Base-by-base conservation (phyloP, 2,113 vertebrate genomes). In the Rhegmatorhina hoffmannsi region DNA sequence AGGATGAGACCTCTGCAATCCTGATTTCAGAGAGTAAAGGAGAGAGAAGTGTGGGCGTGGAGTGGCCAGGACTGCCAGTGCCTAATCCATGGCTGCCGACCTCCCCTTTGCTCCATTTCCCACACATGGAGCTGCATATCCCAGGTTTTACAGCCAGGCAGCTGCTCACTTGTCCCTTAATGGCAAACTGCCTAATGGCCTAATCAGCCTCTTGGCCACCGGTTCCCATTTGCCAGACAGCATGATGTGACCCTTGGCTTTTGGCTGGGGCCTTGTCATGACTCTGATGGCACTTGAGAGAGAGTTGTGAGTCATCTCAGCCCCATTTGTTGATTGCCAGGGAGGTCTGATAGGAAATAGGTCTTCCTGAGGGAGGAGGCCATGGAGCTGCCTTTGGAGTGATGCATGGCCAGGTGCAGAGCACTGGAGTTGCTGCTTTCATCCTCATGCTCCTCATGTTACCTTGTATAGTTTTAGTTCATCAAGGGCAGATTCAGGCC, bases 391-490 rank as follows among this genome's bases (percentile, higher is more conserved):
- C 59, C 11, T 47, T 9, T 4, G 55, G 17, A 17, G 55, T 0
- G n/a, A 13, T 1, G 43, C 24, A 2, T 3, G 5, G 52, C 2
- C 66, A 28, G 66, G 66, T 38, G 64, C 77, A 4, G 28, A n/a
- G 38, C 33, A 46, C 64, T 26, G 5, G 34, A 31, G 9, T 3
- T 26, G 64, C 59, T 38, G 43, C 53, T 34, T 15, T n/a, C 53
- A 34, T 4, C 47, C 66, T 36, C 7, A 1, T 43, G 14, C 47
- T 73, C 19, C 83, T 58, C 66, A 11, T 1, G 10, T 13, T 15
- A 4, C 43, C 4, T 33, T 13, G 1, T 2, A 4, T 0, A 0
- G 1, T 18, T 74, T 36, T 46, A 38, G 25, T 40, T 40, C 29
- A 8, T 3, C 2, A 7, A 7, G 69, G 56, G 46, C 7, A 13